Conservation (phyloP, 2,113 vertebrate genomes). For the Pionites leucogaster region DNA sequence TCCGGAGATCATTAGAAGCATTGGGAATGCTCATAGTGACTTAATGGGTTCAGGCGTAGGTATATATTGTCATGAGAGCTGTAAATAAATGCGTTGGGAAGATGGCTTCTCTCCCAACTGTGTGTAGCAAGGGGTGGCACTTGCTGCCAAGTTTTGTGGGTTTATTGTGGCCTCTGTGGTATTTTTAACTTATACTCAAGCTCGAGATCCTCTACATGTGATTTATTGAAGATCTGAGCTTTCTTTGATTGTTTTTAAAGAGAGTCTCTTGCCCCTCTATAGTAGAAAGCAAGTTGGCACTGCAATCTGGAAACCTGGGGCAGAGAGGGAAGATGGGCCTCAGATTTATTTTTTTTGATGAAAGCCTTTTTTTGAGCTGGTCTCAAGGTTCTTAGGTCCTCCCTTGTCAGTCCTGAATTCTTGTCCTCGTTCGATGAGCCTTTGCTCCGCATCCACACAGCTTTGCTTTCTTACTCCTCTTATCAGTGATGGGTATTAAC, state of each 20-base stretch:
- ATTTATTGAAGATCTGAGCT: not conserved
- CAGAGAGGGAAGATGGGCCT: not conserved
- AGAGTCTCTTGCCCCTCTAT: not conserved
- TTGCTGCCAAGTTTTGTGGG: not conserved
- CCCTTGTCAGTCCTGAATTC: not conserved
- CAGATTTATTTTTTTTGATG: not conserved
- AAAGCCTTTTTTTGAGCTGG: not conserved
- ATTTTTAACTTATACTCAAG: not conserved
- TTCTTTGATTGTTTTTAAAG: not conserved
- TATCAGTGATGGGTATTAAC: not conserved
- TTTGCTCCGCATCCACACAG: not conserved
- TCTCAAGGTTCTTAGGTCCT: not conserved
- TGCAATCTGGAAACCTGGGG: not conserved
- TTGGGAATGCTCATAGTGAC: not conserved
- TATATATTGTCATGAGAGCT: not conserved
- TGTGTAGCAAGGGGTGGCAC: not conserved
- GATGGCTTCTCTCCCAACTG: not conserved
- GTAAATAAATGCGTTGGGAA: not conserved
- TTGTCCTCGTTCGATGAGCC: not conserved
- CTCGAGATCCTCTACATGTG: not conserved
- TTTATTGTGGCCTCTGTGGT: not conserved
- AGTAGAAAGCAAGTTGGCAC: not conserved
- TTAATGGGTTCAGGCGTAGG: not conserved
- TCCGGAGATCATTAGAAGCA: not conserved
- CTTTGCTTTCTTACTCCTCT: not conserved